Conservation (phyloP, 2,797 vertebrate genomes). For the Clarias platycephalus region DNA sequence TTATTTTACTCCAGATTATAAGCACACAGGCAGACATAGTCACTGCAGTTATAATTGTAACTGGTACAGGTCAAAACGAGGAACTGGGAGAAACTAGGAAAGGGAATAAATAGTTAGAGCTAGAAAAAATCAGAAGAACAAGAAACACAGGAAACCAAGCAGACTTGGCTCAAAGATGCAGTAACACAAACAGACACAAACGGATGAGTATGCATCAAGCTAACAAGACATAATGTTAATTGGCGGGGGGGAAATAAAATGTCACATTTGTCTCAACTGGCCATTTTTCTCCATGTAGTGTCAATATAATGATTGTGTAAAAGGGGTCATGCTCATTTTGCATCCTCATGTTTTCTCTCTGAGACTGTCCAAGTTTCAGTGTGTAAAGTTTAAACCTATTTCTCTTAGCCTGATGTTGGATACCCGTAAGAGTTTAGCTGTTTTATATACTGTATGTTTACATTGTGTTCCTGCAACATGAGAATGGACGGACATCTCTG, state of each 20-base stretch:
- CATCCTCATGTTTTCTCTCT: background rate
- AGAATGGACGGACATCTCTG: background rate
- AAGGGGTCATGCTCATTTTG: background rate
- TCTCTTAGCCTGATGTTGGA: background rate
- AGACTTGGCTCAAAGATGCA: background rate
- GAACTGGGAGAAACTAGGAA: background rate
- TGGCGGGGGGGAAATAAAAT: background rate
- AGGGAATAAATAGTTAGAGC: background rate
- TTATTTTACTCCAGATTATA: background rate
- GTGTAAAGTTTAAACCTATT: background rate
- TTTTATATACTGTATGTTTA: constrained; percentile 18
- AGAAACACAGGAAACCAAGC: constrained; percentile 11
- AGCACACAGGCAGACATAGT: background rate
- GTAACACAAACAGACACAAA: constrained; percentile 2
- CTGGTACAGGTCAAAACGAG: background rate
- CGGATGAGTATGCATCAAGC: background rate
- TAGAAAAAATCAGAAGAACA: background rate
- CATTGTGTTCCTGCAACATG: background rate
- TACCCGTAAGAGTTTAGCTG: background rate
- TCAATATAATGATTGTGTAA: background rate
- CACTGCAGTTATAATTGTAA: background rate
- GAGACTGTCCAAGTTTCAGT: background rate
- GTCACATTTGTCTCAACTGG: background rate
- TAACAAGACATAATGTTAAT: background rate
- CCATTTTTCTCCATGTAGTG: background rate